Conservation (phyloP, 2,113 vertebrate species). For the Micronycteris hirsuta region DNA sequence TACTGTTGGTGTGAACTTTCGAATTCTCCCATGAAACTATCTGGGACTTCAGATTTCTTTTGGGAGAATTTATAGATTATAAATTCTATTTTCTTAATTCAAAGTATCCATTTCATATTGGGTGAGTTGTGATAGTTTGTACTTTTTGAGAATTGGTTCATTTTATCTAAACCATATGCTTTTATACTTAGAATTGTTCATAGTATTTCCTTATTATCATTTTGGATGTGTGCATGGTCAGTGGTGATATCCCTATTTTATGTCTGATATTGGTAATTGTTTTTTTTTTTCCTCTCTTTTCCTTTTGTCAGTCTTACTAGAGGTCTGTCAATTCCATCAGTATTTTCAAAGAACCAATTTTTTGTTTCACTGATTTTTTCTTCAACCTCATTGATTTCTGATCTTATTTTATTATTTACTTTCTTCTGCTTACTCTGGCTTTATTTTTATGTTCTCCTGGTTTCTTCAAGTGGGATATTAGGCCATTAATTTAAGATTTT, state of each 20-base stretch:
- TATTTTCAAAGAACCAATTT: background rate
- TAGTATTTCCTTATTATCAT: background rate
- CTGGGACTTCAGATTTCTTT: background rate
- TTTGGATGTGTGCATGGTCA: background rate
- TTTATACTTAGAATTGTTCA: background rate
- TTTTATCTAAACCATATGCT: background rate
- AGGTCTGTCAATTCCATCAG: background rate
- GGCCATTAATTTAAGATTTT: background rate
- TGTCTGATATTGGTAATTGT: background rate
- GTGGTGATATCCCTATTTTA: background rate
- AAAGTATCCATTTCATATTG: background rate
- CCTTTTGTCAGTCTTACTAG: background rate
- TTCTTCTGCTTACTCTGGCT: background rate
- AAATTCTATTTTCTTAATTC: background rate
- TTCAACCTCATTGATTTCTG: background rate
- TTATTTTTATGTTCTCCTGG: background rate
- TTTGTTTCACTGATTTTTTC: background rate
- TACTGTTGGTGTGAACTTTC: background rate
- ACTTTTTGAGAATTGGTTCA: background rate
- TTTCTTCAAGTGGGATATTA: background rate
- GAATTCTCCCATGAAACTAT: background rate
- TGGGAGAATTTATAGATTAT: background rate
- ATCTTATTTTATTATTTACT: background rate
- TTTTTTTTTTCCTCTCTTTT: background rate
- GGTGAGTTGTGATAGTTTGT: background rate